These are phyloP conservation scores for Tyria jacobaeae DNA, from an alignment of 2,888 invertebrate genomes.

Conservation along the genomic window DNA sequence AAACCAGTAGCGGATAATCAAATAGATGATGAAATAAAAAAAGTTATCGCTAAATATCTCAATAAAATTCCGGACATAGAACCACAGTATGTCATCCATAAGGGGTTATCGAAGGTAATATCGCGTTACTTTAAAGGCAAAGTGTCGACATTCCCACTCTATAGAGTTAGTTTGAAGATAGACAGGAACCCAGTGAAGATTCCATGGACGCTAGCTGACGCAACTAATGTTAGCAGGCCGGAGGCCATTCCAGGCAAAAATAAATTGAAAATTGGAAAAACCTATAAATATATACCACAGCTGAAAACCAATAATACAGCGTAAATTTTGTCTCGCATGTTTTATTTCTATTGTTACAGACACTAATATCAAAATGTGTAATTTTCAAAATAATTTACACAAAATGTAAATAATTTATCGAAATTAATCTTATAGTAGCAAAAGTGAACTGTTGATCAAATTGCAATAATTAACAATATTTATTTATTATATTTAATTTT, in stretches of 20 bases:
- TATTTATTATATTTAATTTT: background rate
- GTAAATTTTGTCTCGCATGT: conserved; percentile 6
- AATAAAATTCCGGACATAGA: conserved; percentile 66
- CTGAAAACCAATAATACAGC: conserved; percentile 10
- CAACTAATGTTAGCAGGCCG: conserved; percentile 11
- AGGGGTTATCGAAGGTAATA: conserved; percentile 66
- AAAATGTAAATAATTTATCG: background rate
- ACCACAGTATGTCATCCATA: conserved; percentile 68
- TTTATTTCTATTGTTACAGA: conserved; percentile 12
- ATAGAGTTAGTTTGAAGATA: conserved; percentile 70
- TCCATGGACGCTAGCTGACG: conserved; percentile 68
- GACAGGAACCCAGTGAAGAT: conserved; percentile 74
- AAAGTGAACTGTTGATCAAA: background rate
- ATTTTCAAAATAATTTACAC: background rate
- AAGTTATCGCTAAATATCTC: conserved; percentile 62
- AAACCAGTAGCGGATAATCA: conserved; percentile 41
- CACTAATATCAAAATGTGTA: too few species aligned
- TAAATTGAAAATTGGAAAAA: conserved; percentile 7
- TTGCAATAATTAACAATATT: background rate
- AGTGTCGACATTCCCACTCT: conserved; percentile 72
- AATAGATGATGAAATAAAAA: conserved; percentile 57
- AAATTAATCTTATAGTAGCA: background rate
- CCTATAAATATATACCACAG: conserved; percentile 20
- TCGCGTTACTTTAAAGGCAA: conserved; percentile 67
- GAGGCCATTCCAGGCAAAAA: background rate